phyloP scores from a whole-genome alignment of 2,113 vertebrate genomes.

The Alaudala cheleensis region DNA sequence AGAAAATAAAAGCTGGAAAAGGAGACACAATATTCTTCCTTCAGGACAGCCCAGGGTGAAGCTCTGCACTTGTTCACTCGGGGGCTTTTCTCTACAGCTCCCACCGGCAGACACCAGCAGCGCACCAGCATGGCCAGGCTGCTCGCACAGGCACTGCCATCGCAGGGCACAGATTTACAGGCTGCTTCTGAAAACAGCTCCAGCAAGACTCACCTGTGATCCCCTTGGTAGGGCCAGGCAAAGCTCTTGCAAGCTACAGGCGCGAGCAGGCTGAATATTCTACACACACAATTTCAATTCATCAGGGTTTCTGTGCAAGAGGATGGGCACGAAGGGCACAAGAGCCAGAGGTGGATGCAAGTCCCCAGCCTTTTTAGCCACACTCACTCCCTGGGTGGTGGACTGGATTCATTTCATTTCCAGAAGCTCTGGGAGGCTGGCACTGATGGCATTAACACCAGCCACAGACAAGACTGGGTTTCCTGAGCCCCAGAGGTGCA shows the following conservation, averaged over 20 bases:
- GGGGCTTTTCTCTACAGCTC: not conserved
- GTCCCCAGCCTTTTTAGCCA: not conserved
- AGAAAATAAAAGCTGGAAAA: not conserved
- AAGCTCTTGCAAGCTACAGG: not conserved
- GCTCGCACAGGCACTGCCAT: not conserved
- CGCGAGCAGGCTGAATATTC: not conserved
- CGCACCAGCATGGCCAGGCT: accelerated
- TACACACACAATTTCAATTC: accelerated
- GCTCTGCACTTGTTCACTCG: not conserved
- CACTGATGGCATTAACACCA: not conserved
- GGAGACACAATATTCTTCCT: not conserved
- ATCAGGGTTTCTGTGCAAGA: not conserved
- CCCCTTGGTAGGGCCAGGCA: not conserved
- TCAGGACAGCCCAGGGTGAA: not conserved
- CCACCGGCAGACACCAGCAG: not conserved
- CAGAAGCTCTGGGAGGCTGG: not conserved
- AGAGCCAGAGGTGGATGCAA: accelerated
- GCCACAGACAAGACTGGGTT: not conserved
- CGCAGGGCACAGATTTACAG: not conserved
- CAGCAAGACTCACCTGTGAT: not conserved
- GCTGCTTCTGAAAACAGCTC: not conserved
- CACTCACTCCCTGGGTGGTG: not conserved
- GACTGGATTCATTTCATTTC: not conserved
- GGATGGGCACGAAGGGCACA: accelerated
- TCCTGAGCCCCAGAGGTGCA: accelerated